Evolutionary conservation across 1,140 invertebrate species (phyloP).

Genomic region (Drosophila kohkoa): DNA sequence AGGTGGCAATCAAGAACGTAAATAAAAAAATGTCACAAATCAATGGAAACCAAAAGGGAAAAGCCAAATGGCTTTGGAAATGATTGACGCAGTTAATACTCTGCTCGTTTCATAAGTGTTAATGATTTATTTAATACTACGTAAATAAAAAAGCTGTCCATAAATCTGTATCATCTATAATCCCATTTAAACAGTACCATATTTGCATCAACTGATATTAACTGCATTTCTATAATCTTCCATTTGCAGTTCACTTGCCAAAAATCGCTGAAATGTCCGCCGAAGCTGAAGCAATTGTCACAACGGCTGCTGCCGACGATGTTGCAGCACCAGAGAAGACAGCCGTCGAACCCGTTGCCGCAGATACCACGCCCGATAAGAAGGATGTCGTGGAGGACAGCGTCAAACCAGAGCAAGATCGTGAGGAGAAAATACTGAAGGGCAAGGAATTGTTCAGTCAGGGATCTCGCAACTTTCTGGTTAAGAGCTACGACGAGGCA

Average conservation of each 20-base stretch:
- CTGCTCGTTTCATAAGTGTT: background rate
- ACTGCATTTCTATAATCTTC: background rate
- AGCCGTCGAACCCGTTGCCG: constrained; percentile 55
- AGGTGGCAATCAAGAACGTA: constrained; percentile 5
- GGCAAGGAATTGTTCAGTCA: constrained; percentile 86
- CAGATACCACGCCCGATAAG: constrained; percentile 68
- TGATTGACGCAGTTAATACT: background rate
- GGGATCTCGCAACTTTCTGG: constrained; percentile 90
- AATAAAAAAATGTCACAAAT: background rate
- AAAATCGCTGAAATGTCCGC: constrained; percentile 62
- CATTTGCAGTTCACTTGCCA: constrained; percentile 15
- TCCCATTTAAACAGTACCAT: too few species aligned
- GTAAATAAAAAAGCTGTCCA: background rate
- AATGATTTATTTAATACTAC: too few species aligned
- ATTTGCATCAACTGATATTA: background rate
- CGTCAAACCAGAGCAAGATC: constrained; percentile 54
- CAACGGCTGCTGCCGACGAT: constrained; percentile 55
- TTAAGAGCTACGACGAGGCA: constrained; percentile 90
- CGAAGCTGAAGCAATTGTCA: constrained; percentile 76
- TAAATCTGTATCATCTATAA: too few species aligned
- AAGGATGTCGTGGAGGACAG: constrained; percentile 13
- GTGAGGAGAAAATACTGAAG: constrained; percentile 71
- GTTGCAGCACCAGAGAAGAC: constrained; percentile 43
- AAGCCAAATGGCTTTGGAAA: background rate
- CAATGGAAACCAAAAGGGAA: background rate